Evolutionary conservation across 2,113 vertebrate species (phyloP).

Genomic region (Campylomormyrus tamandua): DNA sequence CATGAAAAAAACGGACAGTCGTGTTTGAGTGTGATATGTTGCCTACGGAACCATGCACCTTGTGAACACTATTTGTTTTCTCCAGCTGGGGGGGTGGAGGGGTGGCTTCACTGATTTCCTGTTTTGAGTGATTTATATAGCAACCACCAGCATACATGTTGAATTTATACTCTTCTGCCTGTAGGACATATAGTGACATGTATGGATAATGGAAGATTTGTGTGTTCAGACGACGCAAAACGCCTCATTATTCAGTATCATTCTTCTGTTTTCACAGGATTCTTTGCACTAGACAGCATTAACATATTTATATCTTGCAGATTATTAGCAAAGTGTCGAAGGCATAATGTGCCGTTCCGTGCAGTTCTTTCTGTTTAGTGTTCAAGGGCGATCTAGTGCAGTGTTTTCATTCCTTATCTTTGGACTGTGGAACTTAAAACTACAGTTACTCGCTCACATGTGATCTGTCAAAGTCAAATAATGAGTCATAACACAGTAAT

Average conservation of each 20-base stretch:
- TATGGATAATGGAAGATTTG: background rate
- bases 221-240: background rate
- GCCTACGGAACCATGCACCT: background rate
- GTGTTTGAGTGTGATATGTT: background rate
- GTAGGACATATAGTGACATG: background rate
- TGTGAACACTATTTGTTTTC: slow-evolving; percentile 3
- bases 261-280: background rate
- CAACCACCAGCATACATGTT: background rate
- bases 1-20: background rate
- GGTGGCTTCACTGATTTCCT: background rate
- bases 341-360: background rate
- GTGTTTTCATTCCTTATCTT: slow-evolving; percentile 19
- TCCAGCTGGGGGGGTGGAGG: background rate
- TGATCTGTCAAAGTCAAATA: slow-evolving; percentile 1
- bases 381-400: background rate
- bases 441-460: background rate
- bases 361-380: background rate
- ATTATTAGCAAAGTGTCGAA: background rate
- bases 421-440: background rate
- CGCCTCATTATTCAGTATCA: background rate
- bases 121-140: slow-evolving; percentile 1
- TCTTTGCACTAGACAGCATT: background rate
- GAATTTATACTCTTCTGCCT: background rate
- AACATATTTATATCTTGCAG: background rate
- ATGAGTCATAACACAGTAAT: slow-evolving; percentile 12